Conservation (phyloP, 2,113 vertebrate genomes). For the Prochilodus magdalenae region DNA sequence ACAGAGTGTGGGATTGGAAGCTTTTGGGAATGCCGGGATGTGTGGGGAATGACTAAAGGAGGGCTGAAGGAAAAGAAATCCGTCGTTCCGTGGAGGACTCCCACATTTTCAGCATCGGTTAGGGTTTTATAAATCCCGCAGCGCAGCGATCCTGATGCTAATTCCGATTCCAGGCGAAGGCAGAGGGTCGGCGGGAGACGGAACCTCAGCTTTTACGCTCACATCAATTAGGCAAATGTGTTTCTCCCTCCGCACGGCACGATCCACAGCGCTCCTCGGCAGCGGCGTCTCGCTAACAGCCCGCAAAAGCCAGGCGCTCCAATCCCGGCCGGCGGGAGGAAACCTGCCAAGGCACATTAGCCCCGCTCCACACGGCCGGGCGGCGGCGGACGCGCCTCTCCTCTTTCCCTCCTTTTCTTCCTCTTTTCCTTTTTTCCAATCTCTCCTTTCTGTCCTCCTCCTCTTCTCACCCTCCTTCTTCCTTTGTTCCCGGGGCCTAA, state of each 20-base stretch:
- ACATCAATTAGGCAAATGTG: not conserved
- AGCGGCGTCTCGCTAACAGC: too few relatives aligned
- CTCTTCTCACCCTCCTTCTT: slow-evolving; percentile 67
- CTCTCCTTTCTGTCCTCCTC: slow-evolving; percentile 62
- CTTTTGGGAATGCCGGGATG: too few relatives aligned
- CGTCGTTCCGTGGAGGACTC: too few relatives aligned
- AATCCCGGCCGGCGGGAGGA: not conserved
- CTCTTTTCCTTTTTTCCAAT: slow-evolving; percentile 70
- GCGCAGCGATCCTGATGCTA: not conserved
- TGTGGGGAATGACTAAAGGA: too few relatives aligned
- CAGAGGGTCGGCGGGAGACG: not conserved
- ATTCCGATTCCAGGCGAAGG: not conserved
- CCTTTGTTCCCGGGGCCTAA: slow-evolving; percentile 79
- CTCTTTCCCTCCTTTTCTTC: slow-evolving; percentile 25
- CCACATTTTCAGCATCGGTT: too few relatives aligned
- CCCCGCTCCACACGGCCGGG: not conserved
- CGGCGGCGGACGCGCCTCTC: not conserved
- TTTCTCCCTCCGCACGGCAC: too few relatives aligned
- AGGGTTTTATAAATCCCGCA: too few relatives aligned
- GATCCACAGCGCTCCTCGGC: too few relatives aligned
- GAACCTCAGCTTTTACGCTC: not conserved
- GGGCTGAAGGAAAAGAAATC: too few relatives aligned
- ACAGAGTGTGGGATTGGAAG: too few relatives aligned
- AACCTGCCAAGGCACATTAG: not conserved
- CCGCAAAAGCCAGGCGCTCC: not conserved